A percentile compares a stretch with the other conserved stretches of the same genome.
phyloP scores from a whole-genome alignment of 1,140 invertebrate species.

The Cecropterus lyciades region DNA sequence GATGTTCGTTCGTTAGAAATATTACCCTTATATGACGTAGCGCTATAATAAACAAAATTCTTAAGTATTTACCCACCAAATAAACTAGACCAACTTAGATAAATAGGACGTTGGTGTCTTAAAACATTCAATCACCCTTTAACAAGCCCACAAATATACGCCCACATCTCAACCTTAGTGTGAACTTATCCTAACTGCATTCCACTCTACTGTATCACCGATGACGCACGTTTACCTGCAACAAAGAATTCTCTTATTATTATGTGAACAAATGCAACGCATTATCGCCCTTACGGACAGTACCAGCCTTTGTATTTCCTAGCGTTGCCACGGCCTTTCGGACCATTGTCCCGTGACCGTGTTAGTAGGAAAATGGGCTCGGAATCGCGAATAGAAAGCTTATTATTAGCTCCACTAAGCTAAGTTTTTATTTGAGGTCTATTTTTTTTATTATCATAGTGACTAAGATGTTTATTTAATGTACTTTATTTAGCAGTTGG shows the following conservation, averaged over 20 bases:
- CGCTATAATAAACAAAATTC: too few species aligned
- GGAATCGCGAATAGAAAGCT: slow-evolving; percentile 23
- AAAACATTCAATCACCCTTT: too few species aligned
- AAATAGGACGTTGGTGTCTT: too few species aligned
- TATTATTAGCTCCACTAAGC: slow-evolving; percentile 4
- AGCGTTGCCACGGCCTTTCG: slow-evolving; percentile 5
- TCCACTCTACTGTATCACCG: slow-evolving; percentile 60
- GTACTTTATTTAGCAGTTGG: too few species aligned
- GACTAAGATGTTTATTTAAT: neutral
- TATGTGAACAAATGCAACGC: slow-evolving; percentile 24
- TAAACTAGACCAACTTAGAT: too few species aligned
- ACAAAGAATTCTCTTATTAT: slow-evolving; percentile 60
- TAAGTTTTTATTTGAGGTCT: neutral
- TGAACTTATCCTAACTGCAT: slow-evolving; percentile 47
- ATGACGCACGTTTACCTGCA: slow-evolving; percentile 70
- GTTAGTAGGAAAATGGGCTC: slow-evolving; percentile 18
- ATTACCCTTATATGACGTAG: too few species aligned
- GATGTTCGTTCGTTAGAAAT: too few species aligned
- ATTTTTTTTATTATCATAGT: neutral
- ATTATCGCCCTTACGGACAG: slow-evolving; percentile 25
- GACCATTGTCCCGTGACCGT: slow-evolving; percentile 20
- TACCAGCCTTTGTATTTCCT: slow-evolving; percentile 18
- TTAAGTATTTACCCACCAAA: too few species aligned
- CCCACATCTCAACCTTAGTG: neutral
- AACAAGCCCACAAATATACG: neutral